Base-by-base conservation (phyloP, 2,888 invertebrate species). In the Brachylomia viminalis region DNA sequence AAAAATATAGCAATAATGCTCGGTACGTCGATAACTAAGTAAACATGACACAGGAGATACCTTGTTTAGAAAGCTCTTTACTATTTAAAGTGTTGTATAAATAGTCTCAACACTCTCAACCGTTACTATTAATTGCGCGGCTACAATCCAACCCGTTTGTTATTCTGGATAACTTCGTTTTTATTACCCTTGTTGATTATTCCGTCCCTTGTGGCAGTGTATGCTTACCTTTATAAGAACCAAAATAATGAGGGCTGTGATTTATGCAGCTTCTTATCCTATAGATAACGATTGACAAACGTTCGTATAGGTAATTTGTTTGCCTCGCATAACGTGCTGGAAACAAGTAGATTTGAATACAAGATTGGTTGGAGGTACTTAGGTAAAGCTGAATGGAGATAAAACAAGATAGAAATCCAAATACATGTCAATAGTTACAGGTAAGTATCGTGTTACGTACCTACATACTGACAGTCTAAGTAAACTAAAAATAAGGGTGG, bases 51-150 rank as follows among this genome's bases (percentile, higher is more conserved):
- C 33, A 64, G 67, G 23, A 70, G 65, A 8, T 64, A 70, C 72
- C 62, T 58, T 62, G 71, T 77, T 74, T 52, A 59, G 6, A 56
- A 58, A 70, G 17, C 69, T 74, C 66, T 82, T 72, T 66, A 61
- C 59, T 68, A 54, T 81, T 80, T 80, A 72, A 80, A 84, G 81
- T 59, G 65, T 72, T 71, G 64, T 49, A 77, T 62, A 81, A 81
- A 81, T 54, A 74, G 49, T 61, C 59, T 47, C 49, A 49, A 68
- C 30, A 74, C 45, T 61, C 59, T 47, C 49, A 49, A 68, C 30
- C n/a, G 66, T 54, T 59, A 52, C 38, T 33, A 76, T 71, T 81
- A 85, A 77, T 81, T 72, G 59, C 76, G 49, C 38, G 58, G 47
- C n/a, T 72, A 61, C 56, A 72, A 65, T 76, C 5, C 47, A 54